Base-by-base conservation (phyloP, 2,888 invertebrate genomes). In the Pyrocoelia pectoralis region DNA sequence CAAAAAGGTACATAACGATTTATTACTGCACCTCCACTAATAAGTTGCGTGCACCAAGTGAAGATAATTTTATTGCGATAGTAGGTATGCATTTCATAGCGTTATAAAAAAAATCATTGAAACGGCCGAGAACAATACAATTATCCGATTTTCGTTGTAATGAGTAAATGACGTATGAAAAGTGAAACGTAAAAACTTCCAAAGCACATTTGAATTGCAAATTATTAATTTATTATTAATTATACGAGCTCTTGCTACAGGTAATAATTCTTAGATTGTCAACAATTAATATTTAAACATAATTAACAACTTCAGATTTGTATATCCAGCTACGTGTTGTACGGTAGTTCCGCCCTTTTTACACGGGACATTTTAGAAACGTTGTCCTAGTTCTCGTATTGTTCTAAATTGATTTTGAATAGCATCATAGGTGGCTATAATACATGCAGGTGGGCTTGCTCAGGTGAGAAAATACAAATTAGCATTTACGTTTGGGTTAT, bases 311-410 rank as follows among this genome's bases (percentile, higher is more conserved):
- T 68, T 64, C 56, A 58, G 65, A 71, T 73, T 73, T 73, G 73
- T 72, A 72, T 73, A 72, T 74, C 71, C 72, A 70, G 67, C 69
- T 70, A 72, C 74, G 74, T 74, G 74, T 58, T 67, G 41, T 66
- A 61, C 65, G 61, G 33, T 61, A 60, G 72, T 73, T 73, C 67
- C 68, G 70, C 64, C 65, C 49, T 54, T 59, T 63, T 63, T 55
- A 49, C 58, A 58, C 63, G 50, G 57, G 49, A 57, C 58, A 51
- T 63, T 63, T 63, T 54, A 63, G 54, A 55, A 59, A 58, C 48
- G 56, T 52, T 63, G 60, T 60, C 64, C 52, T 56, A 59, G 64
- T 62, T 46, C 41, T 40, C 52, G 52, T 54, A 66, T 63, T 68
- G 60, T 66, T 66, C 66, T 66, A 67, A 67, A 68, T 68, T 67